These are phyloP conservation scores for Coregonus sp. DNA, from an alignment of 2,797 vertebrate species.

Conservation along the genomic window DNA sequence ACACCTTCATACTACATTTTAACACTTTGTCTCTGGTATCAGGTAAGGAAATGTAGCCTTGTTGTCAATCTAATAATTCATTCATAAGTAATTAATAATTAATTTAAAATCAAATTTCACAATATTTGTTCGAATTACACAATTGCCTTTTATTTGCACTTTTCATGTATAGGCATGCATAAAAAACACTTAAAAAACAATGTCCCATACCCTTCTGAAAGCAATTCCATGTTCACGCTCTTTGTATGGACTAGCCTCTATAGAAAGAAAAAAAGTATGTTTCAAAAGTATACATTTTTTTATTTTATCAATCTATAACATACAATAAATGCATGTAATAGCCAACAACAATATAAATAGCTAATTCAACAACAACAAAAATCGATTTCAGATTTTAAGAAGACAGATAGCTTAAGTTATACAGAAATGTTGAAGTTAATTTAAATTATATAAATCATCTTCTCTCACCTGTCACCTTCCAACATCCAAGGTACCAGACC, in stretches of 20 bases:
- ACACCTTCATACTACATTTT: neutral
- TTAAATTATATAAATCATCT: too few relatives aligned
- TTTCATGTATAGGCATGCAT: too few relatives aligned
- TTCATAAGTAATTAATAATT: neutral
- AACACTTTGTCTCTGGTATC: neutral
- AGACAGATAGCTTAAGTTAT: neutral
- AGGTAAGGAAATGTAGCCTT: neutral
- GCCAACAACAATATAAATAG: neutral
- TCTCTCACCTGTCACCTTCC: conserved; percentile 61
- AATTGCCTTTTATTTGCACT: neutral
- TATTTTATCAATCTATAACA: neutral
- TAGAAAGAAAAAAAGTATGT: conserved; percentile 14
- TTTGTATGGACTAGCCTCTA: conserved; percentile 55
- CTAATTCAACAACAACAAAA: too few relatives aligned
- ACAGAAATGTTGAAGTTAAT: neutral
- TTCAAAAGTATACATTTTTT: neutral
- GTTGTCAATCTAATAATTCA: neutral
- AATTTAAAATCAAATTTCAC: neutral
- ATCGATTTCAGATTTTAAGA: neutral
- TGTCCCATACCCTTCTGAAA: conserved; percentile 56
- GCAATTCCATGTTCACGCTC: conserved; percentile 52
- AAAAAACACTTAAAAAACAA: too few relatives aligned
- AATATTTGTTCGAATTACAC: neutral
- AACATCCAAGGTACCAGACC: conserved; percentile 53
- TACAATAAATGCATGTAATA: neutral